phyloP scores from a whole-genome alignment of 2,797 vertebrate species.

The Vespertilio murinus region DNA sequence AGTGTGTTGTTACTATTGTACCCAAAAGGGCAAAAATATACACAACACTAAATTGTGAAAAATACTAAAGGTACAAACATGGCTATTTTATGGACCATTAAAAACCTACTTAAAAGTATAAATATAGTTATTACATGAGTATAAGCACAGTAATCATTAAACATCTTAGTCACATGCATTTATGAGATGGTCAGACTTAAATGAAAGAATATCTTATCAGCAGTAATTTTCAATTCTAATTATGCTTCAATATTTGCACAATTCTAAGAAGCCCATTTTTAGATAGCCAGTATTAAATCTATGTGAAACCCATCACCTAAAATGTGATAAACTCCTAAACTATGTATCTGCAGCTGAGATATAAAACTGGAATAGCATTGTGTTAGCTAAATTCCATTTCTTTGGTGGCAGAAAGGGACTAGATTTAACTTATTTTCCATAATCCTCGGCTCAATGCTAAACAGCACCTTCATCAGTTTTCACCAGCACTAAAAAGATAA shows the following conservation, averaged over 20 bases:
- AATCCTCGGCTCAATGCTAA: background rate
- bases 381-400: background rate
- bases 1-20: background rate
- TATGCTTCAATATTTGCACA: background rate
- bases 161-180: background rate
- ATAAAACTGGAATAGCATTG: background rate
- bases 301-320: background rate
- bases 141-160: background rate
- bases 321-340: constrained; percentile 25
- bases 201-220: background rate
- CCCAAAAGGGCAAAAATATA: background rate
- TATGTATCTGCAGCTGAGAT: background rate
- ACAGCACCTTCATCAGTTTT: background rate
- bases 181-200: background rate
- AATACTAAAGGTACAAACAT: background rate
- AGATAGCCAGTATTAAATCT: background rate
- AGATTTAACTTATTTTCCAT: background rate
- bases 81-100: background rate
- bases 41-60: background rate
- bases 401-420: background rate
- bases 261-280: background rate
- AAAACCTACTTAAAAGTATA: background rate
- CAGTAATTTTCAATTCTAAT: background rate
- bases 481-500: background rate
- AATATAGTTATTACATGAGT: background rate